Evolutionary conservation across 2,797 vertebrate species (phyloP).

Genomic region (Hozukius guyotensis): DNA sequence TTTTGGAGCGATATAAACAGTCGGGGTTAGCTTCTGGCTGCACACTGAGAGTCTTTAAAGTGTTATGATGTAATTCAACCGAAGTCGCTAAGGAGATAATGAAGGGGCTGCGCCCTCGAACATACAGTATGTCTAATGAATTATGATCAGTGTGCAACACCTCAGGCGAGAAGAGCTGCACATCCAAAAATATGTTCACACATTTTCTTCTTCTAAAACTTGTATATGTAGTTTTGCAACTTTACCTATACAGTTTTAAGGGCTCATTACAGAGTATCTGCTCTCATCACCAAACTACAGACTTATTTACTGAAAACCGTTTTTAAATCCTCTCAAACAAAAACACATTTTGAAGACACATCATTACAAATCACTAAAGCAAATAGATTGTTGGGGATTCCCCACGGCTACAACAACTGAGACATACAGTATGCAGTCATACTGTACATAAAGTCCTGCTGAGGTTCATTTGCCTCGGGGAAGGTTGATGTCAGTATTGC

Average conservation of each 20-base stretch:
- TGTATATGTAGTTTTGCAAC: not conserved
- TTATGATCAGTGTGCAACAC: not conserved
- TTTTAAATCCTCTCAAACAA: not conserved
- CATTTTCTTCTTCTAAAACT: not conserved
- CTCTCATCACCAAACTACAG: not conserved
- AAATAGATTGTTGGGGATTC: not conserved
- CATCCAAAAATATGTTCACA: not conserved
- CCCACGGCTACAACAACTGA: not conserved
- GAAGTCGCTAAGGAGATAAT: not conserved
- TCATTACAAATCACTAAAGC: not conserved
- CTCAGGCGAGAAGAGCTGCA: not conserved
- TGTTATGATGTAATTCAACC: not conserved
- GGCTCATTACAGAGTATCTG: not conserved
- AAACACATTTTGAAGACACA: not conserved
- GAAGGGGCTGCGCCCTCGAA: not conserved
- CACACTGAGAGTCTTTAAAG: not conserved
- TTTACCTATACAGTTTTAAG: not conserved
- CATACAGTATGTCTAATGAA: not conserved
- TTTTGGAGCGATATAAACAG: not conserved
- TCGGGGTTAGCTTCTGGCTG: not conserved
- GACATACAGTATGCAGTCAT: not conserved
- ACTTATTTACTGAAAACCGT: not conserved
- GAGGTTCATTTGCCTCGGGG: constrained; percentile 7
- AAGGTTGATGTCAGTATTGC: constrained; percentile 53
- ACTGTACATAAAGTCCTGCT: not conserved